A percentile compares a stretch with the other conserved stretches of the same genome.
phyloP scores from a whole-genome alignment of 2,113 vertebrate species.

The Cyanoramphus novaezelandiae region DNA sequence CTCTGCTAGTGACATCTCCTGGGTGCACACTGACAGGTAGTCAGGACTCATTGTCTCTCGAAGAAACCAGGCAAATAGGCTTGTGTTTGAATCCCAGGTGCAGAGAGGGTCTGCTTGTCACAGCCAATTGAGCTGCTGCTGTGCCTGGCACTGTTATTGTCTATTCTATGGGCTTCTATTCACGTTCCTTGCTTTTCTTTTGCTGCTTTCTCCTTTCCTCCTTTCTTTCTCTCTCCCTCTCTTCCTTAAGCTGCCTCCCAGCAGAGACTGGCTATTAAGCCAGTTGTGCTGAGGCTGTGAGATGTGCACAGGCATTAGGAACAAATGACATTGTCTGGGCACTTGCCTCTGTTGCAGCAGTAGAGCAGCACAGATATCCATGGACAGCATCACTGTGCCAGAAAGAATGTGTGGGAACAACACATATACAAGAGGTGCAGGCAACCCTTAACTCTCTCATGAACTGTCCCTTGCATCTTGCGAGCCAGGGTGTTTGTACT shows the following conservation, averaged over 20 bases:
- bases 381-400: not conserved
- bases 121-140: conserved; percentile 5
- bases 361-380: not conserved
- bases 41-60: conserved; percentile 49
- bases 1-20: conserved; percentile 6
- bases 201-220: not conserved
- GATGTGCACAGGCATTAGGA: not conserved
- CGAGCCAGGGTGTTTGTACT: not conserved
- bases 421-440: not conserved
- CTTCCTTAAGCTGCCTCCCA: not conserved
- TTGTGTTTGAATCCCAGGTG: conserved; percentile 52
- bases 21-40: conserved; percentile 21
- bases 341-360: not conserved
- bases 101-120: conserved; percentile 43
- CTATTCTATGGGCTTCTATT: not conserved
- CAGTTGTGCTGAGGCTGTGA: not conserved
- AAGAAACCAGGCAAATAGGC: conserved; percentile 42
- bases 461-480: not conserved
- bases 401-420: not conserved
- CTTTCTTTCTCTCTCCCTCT: not conserved
- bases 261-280: not conserved
- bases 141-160: conserved; percentile 6
- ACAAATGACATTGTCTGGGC: not conserved
- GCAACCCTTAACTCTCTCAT: not conserved
- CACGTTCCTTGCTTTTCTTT: not conserved